Base-by-base conservation (phyloP, 2,113 vertebrate genomes). In the Vulpes ferrilata region DNA sequence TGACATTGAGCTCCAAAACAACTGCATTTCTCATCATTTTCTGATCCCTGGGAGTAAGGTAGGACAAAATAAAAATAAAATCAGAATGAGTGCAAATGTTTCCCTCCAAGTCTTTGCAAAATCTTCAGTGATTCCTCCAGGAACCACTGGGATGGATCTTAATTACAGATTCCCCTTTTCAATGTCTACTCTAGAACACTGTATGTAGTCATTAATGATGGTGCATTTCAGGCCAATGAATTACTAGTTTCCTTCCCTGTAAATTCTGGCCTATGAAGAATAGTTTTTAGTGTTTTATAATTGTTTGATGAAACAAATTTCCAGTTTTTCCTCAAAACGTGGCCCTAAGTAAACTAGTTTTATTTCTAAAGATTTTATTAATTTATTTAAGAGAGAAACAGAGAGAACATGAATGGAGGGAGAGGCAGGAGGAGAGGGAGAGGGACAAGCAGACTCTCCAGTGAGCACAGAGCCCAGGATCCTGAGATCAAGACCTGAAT, bases 21-120 rank as follows among this genome's bases (percentile, higher is more conserved):
- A 96, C 96, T 97, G 96, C 35, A 90, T 94, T 98, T 98, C 95
- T 97, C 96, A 97, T 96, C 94, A 97, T 96, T 97, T 97, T 96
- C 92, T 97, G 83, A 97, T 97, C 95, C 96, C 91, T 95, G 73
- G 48, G 92, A 97, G 79, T 84, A 93, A 97, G 74, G 51, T 83
- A 92, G n/a, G 48, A 55, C 86, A 96, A 97, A 97, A 90, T 92
- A 95, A 97, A 98, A 98, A 97, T 97, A 97, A 93, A 74, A 95
- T 80, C 86, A 78, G 78, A 92, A 92, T 81, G 96, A 96, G 53
- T 51, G 53, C 64, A 74, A 32, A 8, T 65, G 30, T 87, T 57
- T 96, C 57, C 82, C 69, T 92, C 32, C 2, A 91, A 82, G 57
- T 81, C 35, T 90, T 90, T 80, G 51, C 53, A 53, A 86, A 82